These are phyloP conservation scores for Electrophaes corylata DNA, from an alignment of 2,888 invertebrate genomes.

Conservation along the genomic window DNA sequence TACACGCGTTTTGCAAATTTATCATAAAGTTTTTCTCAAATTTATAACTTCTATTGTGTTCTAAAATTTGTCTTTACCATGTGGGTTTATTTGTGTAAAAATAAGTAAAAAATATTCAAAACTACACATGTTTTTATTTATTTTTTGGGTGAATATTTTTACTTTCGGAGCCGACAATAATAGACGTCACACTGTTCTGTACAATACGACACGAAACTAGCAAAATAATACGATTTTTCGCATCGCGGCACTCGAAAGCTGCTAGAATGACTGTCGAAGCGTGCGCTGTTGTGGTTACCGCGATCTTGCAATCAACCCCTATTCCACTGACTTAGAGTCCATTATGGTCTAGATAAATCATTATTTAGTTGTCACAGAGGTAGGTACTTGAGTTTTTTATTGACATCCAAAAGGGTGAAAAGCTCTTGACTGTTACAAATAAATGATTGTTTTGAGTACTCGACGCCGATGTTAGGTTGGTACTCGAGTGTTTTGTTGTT, in stretches of 20 bases:
- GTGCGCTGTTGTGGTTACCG: conserved; percentile 28
- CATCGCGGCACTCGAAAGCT: conserved; percentile 35
- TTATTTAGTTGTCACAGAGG: conserved; percentile 29
- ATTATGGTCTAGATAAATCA: conserved; percentile 23
- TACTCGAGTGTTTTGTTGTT: conserved; percentile 31
- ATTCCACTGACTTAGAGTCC: conserved; percentile 24
- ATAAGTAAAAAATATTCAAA: background rate
- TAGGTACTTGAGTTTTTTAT: conserved; percentile 35
- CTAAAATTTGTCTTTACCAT: background rate
- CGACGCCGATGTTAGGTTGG: conserved; percentile 30
- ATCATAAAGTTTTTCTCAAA: background rate
- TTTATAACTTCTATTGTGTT: background rate
- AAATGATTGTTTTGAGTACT: conserved; percentile 42
- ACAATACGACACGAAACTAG: conserved; percentile 40
- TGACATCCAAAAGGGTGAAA: conserved; percentile 42
- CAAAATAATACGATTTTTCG: conserved; percentile 45
- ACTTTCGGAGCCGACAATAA: conserved; percentile 11
- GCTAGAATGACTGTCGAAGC: conserved; percentile 24
- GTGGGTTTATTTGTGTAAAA: background rate
- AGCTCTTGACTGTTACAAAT: conserved; percentile 46
- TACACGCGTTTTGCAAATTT: too few relatives aligned
- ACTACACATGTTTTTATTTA: background rate
- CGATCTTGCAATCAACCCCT: conserved; percentile 21
- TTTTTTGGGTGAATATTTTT: conserved; percentile 6
- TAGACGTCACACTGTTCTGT: conserved; percentile 31